phyloP scores from a whole-genome alignment of 2,113 vertebrate species.

The Neopipo cinnamomea region DNA sequence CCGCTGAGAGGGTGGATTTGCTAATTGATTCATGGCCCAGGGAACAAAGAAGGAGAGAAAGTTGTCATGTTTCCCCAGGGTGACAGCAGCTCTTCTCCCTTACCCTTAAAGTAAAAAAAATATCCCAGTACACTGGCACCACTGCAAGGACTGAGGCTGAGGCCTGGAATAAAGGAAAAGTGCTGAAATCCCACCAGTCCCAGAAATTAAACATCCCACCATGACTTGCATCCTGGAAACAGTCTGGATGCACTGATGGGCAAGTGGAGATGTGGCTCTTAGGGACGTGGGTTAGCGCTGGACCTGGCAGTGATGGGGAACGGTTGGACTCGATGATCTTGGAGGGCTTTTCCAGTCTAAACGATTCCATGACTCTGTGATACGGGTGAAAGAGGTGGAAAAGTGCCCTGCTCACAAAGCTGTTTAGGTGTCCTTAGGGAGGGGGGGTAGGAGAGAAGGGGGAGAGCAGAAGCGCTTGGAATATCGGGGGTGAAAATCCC shows the following conservation, averaged over 20 bases:
- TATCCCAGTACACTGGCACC: neutral
- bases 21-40: neutral
- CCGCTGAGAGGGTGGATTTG: neutral
- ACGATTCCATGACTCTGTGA: neutral
- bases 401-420: neutral
- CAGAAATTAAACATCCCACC: neutral
- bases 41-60: constrained; percentile 32
- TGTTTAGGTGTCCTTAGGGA: neutral
- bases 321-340: neutral
- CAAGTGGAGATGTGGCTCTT: neutral
- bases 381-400: neutral
- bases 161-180: neutral
- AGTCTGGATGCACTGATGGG: neutral
- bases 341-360: neutral
- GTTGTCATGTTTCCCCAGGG: neutral
- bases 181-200: neutral
- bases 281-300: neutral
- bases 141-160: neutral
- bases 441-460: neutral
- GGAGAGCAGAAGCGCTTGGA: neutral
- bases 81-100: neutral
- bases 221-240: neutral
- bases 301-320: neutral
- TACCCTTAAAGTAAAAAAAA: neutral
- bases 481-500: neutral